A percentile compares a stretch with the other conserved stretches of the same genome.
phyloP scores from a whole-genome alignment of 1,140 invertebrate genomes.

The Lutraria rhynchaena region DNA sequence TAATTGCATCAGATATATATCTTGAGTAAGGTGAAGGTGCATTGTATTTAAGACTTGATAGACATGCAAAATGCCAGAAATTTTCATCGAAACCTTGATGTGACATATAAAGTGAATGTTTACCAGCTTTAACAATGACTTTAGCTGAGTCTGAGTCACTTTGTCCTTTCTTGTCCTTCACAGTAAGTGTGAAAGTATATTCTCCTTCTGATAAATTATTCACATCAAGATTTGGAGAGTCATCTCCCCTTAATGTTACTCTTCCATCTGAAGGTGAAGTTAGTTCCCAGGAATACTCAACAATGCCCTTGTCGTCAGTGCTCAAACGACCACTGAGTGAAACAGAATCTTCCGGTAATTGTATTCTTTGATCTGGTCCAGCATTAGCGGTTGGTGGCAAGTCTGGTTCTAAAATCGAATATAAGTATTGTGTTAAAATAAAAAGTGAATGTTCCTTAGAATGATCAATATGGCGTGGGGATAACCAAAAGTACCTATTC shows the following conservation, averaged over 20 bases:
- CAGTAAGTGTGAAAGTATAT: slow-evolving; percentile 38
- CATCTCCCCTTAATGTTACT: slow-evolving; percentile 5
- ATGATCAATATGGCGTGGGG: too few relatives aligned
- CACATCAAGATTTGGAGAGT: not conserved
- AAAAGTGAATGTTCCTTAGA: not conserved
- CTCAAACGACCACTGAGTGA: slow-evolving; percentile 8
- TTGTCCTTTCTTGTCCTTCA: slow-evolving; percentile 47
- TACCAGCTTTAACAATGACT: slow-evolving; percentile 33
- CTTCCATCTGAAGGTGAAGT: not conserved
- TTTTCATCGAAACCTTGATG: too few relatives aligned
- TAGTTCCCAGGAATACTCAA: slow-evolving; percentile 19
- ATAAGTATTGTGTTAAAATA: not conserved
- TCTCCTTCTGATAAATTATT: slow-evolving; percentile 26
- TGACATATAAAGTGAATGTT: not conserved
- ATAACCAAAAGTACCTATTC: too few relatives aligned
- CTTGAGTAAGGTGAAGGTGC: too few relatives aligned
- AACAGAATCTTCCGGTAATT: slow-evolving; percentile 29
- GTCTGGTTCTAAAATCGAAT: slow-evolving; percentile 22
- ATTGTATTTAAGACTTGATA: too few relatives aligned
- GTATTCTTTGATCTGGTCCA: slow-evolving; percentile 16
- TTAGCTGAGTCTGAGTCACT: slow-evolving; percentile 3
- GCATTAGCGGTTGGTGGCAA: slow-evolving; percentile 35
- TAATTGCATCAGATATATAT: too few relatives aligned
- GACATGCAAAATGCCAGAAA: too few relatives aligned
- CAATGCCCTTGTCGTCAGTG: slow-evolving; percentile 41